These are phyloP conservation scores for Corythucha ciliata DNA, from an alignment of 2,888 invertebrate genomes.

Conservation along the genomic window DNA sequence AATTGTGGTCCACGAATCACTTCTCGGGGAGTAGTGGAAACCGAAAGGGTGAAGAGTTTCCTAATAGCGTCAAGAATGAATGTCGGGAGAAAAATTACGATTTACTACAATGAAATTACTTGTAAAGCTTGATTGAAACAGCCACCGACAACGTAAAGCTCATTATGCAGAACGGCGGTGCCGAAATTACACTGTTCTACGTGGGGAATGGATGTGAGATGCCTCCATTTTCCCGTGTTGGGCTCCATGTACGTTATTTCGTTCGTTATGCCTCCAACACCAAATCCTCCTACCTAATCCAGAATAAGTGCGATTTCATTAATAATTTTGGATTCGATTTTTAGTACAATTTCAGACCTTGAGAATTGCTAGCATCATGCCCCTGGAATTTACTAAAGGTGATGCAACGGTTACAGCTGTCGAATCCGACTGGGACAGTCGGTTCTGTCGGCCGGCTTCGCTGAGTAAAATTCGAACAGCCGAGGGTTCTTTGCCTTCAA, in stretches of 20 bases:
- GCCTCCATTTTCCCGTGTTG: slow-evolving; percentile 51
- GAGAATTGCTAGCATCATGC: slow-evolving; percentile 58
- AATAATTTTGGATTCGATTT: background rate
- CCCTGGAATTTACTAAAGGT: slow-evolving; percentile 51
- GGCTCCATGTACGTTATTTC: slow-evolving; percentile 56
- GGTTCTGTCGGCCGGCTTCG: slow-evolving; percentile 40
- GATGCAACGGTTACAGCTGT: slow-evolving; percentile 24
- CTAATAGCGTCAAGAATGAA: slow-evolving; percentile 36
- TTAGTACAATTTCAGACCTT: slow-evolving; percentile 44
- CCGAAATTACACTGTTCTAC: slow-evolving; percentile 66
- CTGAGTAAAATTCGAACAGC: slow-evolving; percentile 42
- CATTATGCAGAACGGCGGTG: slow-evolving; percentile 56
- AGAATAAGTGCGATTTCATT: background rate
- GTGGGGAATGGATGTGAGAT: slow-evolving; percentile 59
- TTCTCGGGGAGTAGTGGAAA: slow-evolving; percentile 54
- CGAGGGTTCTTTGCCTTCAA: slow-evolving; percentile 39
- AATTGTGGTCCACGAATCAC: slow-evolving; percentile 57
- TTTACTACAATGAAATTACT: slow-evolving; percentile 36
- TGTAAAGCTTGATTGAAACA: slow-evolving; percentile 58
- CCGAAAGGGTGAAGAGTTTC: slow-evolving; percentile 66
- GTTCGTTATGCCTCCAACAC: slow-evolving; percentile 55
- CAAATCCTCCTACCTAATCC: slow-evolving; percentile 53
- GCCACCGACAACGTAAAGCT: slow-evolving; percentile 60
- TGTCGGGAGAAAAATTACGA: background rate
- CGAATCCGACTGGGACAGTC: slow-evolving; percentile 32